Percentiles rank a stretch among this genome's conserved stretches.
These are phyloP conservation scores for Brienomyrus brachyistius DNA, from an alignment of 2,113 vertebrate genomes.

Conservation along the genomic window DNA sequence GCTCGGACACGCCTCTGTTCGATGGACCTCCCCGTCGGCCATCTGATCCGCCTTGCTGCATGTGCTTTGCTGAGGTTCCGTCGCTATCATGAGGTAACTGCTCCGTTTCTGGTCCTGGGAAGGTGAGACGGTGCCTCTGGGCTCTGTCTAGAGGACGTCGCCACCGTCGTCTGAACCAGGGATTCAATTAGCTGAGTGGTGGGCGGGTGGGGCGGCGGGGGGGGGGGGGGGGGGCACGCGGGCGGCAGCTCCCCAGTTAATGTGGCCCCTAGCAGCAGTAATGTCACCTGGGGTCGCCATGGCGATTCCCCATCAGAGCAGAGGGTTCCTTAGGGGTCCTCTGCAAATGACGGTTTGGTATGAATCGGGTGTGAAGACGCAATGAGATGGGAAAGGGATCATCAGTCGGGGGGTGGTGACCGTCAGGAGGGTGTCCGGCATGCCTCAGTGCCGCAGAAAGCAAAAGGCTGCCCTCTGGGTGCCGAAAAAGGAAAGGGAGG, in stretches of 20 bases:
- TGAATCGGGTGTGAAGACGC: conserved; percentile 27
- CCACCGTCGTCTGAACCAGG: background rate
- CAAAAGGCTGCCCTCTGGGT: background rate
- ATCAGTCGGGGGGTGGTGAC: background rate
- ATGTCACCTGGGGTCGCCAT: background rate
- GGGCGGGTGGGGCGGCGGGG: background rate
- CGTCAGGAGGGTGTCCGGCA: background rate
- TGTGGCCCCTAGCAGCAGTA: background rate
- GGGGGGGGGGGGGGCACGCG: background rate
- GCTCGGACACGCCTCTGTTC: background rate
- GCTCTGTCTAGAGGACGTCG: background rate
- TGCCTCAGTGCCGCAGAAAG: background rate
- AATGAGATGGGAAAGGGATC: conserved; percentile 12
- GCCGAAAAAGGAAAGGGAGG: background rate
- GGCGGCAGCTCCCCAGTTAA: background rate
- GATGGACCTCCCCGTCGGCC: background rate
- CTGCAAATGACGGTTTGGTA: conserved; percentile 21
- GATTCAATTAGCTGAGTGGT: background rate
- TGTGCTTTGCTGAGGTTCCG: too few relatives aligned
- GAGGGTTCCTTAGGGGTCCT: conserved; percentile 33
- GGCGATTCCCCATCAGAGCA: background rate
- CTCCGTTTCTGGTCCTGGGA: background rate
- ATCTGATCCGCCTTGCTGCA: background rate
- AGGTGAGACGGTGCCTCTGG: background rate
- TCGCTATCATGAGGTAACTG: background rate